These are phyloP conservation scores for Indri indri DNA, from an alignment of 2,113 vertebrate genomes.

Conservation along the genomic window DNA sequence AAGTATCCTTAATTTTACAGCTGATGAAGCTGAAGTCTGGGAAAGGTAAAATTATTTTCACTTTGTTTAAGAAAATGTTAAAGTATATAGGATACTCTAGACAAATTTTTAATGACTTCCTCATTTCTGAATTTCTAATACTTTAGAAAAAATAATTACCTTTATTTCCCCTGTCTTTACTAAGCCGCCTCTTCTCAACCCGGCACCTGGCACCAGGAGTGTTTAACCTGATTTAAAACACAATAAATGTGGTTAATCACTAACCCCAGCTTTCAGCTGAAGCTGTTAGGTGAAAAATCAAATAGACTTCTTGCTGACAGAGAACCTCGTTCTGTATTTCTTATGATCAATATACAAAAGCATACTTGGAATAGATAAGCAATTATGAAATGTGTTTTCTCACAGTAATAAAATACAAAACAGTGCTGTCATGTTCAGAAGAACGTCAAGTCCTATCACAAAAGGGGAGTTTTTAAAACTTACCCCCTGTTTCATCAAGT, in stretches of 20 bases:
- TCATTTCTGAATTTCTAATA: conserved; percentile 17
- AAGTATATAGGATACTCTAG: not conserved
- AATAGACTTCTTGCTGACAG: conserved; percentile 29
- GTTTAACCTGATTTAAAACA: conserved; percentile 57
- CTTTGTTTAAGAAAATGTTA: not conserved
- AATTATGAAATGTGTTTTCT: conserved; percentile 20
- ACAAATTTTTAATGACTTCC: not conserved
- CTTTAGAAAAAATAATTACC: not conserved
- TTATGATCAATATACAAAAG: not conserved
- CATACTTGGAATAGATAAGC: not conserved
- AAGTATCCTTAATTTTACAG: not conserved
- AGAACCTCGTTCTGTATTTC: not conserved
- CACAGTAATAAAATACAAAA: not conserved
- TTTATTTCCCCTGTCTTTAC: conserved; percentile 35
- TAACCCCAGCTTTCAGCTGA: conserved; percentile 33
- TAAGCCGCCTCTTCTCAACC: not conserved
- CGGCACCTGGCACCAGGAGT: conserved; percentile 46
- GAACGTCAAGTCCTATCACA: not conserved
- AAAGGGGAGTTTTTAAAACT: not conserved
- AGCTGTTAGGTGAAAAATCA: conserved; percentile 38
- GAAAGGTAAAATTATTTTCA: not conserved
- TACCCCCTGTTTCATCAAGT: not conserved
- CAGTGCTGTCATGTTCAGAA: not conserved
- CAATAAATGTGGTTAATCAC: conserved; percentile 59
- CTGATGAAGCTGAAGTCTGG: not conserved